phyloP scores from a whole-genome alignment of 2,797 vertebrate genomes.

The Oreochromis mossambicus region DNA sequence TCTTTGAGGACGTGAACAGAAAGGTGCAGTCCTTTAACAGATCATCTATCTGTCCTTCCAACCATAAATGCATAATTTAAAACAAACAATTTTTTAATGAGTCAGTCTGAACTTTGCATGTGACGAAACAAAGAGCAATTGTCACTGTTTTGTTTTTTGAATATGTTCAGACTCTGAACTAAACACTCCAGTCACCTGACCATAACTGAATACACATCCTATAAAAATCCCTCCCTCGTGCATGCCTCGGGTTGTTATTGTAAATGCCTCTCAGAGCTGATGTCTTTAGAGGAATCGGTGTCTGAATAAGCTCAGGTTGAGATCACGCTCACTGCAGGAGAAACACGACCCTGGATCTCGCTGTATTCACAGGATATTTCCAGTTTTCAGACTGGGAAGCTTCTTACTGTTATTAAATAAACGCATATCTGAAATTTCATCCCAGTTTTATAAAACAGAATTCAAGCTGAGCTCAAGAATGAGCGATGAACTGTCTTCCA shows the following conservation, averaged over 20 bases:
- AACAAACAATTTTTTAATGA: background rate
- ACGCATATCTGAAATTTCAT: constrained; percentile 47
- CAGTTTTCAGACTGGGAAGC: background rate
- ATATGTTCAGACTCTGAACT: background rate
- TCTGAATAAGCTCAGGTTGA: constrained; percentile 8
- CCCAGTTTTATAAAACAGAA: background rate
- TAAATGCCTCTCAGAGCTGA: background rate
- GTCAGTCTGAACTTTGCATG: background rate
- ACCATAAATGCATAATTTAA: background rate
- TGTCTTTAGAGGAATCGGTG: background rate
- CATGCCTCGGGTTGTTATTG: background rate
- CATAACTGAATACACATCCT: background rate
- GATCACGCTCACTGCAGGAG: background rate
- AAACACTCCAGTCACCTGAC: background rate
- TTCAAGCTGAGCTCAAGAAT: constrained; percentile 41
- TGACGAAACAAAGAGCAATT: background rate
- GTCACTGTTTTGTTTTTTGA: background rate
- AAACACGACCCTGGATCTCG: background rate
- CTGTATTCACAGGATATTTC: background rate
- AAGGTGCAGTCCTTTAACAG: background rate
- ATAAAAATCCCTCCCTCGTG: background rate
- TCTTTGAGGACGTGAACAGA: background rate
- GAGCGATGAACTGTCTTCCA: background rate
- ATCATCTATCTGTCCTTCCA: background rate
- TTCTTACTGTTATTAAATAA: constrained; percentile 24